Evolutionary conservation across 2,888 invertebrate genomes (phyloP), one percentile per base, ranked within the genome.

Genomic region (Helobdella robusta): DNA sequence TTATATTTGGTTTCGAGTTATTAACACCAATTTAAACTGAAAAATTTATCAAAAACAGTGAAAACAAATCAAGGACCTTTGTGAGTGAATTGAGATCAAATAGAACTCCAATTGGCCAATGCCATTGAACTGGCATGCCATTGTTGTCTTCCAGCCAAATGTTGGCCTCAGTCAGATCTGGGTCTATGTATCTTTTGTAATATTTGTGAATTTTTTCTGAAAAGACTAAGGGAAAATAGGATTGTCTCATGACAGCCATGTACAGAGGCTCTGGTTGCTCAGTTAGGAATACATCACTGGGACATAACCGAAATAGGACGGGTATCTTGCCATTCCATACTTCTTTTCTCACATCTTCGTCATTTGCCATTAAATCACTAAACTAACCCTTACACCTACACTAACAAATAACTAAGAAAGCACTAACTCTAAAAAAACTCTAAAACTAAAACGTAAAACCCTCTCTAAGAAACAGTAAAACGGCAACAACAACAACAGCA

Each of bases 261-360:
- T 74, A 78, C 25, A 74, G 70, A 23, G 90, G 88, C 78, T 94
- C 93, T 11, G 94, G 93, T 72, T 89, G 87, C 76, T 90, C 89
- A 54, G 91, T 83, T 74, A 89, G 89, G 30, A 59, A 36, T 77
- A 85, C 86, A 83, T 97, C 94, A 74, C 92, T 89, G 36, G 87
- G 84, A 74, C 91, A 86, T 60, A 97, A 82, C 74, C 86, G 86
- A 79, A 98, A 95, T 80, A 91, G 91, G 65, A 95, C 86, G 0
- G 97, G 94, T 59, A 98, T 83, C 80, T 89, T 89, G 28, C 92
- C 92, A 74, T 93, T 91, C 95, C 95, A 97, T 73, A 94, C 86
- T 82, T 92, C 91, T 67, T 94, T 84, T 65, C 94, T 81, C 67
- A 95, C 87, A 84, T 97, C 92, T 74, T 93, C 85, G 80, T 98